Base-by-base conservation (phyloP, 1,140 invertebrate genomes). In the Muscidifurax raptorellus region DNA sequence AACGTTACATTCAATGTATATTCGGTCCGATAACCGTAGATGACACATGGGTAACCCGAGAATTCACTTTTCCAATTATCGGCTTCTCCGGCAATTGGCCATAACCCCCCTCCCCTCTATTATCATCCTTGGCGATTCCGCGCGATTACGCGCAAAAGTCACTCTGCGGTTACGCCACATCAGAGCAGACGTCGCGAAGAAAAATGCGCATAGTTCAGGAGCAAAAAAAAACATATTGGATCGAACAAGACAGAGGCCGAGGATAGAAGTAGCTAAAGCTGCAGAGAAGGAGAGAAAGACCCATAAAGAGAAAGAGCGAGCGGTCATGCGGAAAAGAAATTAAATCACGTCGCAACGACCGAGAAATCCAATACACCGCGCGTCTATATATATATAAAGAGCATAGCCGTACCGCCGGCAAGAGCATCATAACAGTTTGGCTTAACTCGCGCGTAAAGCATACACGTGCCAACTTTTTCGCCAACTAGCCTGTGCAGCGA, bases 351-450 rank as follows among this genome's bases (percentile, higher is more conserved):
- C 77, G 69, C 77, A 80, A 84, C 69, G 69, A 84, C 47, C 71
- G 52, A 80, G 83, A 83, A 83, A 84, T 27, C 83, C 69, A 84
- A 80, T 80, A 80, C 32, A 40, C 36, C 36, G 36, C 75, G 22
- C 66, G 66, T 72, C 1, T n/a, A n/a, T n/a, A n/a, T n/a, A n/a
- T n/a, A n/a, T n/a, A n/a, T n/a, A n/a, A n/a, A n/a, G n/a, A n/a
- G n/a, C n/a, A n/a, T n/a, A n/a, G n/a, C 4, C 6, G 22, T 22
- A 59, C 18, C 1, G 52, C 15, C 15, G 52, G 22, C 6, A n/a
- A 59, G 22, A 79, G 74, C 76, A 84, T 84, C 47, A 84, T 84
- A 84, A 84, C 76, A 84, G 76, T 84, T 84, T 84, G 82, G 82
- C 82, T 84, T 71, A 79, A 84, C 75, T 83, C 82, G 82, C 75